Base-by-base conservation (phyloP, 2,797 vertebrate species). In the Argentina silus region DNA sequence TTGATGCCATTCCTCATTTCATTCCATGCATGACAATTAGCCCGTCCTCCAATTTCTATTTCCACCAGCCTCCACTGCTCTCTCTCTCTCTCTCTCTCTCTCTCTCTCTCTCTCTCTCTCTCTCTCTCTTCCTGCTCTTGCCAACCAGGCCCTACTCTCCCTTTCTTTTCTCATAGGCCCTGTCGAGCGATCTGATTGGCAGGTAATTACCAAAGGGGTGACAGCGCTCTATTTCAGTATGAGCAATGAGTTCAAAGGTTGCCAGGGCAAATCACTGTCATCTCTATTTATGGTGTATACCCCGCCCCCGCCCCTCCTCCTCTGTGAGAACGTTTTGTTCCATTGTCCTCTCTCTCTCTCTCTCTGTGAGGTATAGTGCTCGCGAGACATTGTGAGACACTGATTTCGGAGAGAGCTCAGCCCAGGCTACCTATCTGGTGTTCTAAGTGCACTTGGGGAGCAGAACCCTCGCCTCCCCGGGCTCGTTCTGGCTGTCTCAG, bases 181-280 rank as follows among this genome's bases (percentile, higher is more conserved):
- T 4, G 42, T 67, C 17, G 10, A 44, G 70, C 15, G 78, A 63
- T 67, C 81, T 85, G 88, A 90, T 74, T 88, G 90, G 87, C 91
- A 90, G 88, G 84, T 90, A 90, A 92, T 92, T 91, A 89, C 85
- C 80, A 72, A 75, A 56, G 59, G 73, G 84, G 85, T 87, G 90
- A 91, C 90, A 90, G 87, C 53, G 75, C 81, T 65, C 86, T 81
- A 84, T 87, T 88, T 73, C 68, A 70, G 53, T n/a, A n/a, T n/a
- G n/a, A n/a, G n/a, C n/a, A n/a, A n/a, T n/a, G 81, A 87, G 82
- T 83, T 78, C 88, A 86, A 80, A 86, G 87, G 87, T 88, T 84
- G 87, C 82, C 78, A 72, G 69, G 77, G 42, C 15, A n/a, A 53
- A 72, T 51, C 51, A 23, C 53, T 48, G 57, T 50, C 60, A 72